Percentiles rank a stretch among this genome's conserved stretches.
Conservation (phyloP, 2,113 vertebrate species). For the Anarhynchus alexandrinus region DNA sequence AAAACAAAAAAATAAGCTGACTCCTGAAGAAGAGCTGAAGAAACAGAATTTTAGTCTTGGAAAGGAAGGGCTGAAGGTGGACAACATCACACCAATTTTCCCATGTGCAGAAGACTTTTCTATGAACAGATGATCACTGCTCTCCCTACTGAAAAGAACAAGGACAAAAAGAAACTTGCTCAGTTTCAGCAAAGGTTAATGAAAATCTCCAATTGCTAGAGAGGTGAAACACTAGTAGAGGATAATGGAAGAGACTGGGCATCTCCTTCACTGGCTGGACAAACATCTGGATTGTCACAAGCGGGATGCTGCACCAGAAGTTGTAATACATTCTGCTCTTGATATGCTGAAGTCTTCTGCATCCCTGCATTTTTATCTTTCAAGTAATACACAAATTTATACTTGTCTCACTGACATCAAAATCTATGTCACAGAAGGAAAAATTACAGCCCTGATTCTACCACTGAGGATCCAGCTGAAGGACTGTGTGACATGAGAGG, state of each 20-base stretch:
- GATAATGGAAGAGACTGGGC: not conserved
- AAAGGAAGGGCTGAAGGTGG: not conserved
- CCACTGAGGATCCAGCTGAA: not conserved
- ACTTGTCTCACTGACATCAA: not conserved
- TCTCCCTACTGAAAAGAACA: not conserved
- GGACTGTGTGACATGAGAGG: not conserved
- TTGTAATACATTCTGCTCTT: not conserved
- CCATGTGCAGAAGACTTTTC: not conserved
- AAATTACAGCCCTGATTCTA: not conserved
- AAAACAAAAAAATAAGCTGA: not conserved
- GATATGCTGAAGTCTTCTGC: not conserved
- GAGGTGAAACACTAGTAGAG: not conserved
- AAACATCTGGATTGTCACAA: not conserved
- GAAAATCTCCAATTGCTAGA: not conserved
- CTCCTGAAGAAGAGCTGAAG: not conserved
- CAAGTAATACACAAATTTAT: not conserved
- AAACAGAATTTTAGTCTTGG: not conserved
- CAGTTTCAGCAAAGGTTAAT: not conserved
- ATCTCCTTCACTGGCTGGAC: not conserved
- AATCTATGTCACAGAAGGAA: not conserved
- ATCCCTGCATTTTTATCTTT: not conserved
- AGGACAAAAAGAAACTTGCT: not conserved
- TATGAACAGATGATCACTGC: not conserved
- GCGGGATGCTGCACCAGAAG: not conserved
- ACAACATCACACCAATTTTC: not conserved